These are phyloP conservation scores for Setophaga kirtlandii DNA, from an alignment of 2,113 vertebrate genomes.

Conservation along the genomic window DNA sequence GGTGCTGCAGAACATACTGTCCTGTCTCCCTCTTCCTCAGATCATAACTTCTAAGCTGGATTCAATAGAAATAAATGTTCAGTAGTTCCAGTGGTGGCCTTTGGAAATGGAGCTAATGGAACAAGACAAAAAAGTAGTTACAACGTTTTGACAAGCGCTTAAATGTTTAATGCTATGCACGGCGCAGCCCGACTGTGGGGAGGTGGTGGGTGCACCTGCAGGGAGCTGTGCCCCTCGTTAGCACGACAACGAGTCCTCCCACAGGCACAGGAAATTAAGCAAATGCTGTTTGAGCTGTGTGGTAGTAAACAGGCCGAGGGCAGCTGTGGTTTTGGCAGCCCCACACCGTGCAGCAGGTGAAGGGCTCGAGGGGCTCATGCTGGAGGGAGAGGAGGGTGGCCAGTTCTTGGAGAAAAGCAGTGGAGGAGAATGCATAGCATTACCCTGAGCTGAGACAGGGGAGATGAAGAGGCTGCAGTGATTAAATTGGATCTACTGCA, in stretches of 20 bases:
- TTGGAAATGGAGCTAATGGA: constrained; percentile 57
- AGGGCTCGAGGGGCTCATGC: not conserved
- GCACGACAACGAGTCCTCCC: not conserved
- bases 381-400: not conserved
- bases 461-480: constrained; percentile 55
- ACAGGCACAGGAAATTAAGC: not conserved
- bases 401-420: not conserved
- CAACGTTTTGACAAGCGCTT: constrained; percentile 36
- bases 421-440: not conserved
- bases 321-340: not conserved
- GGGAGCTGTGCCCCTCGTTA: constrained; percentile 10
- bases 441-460: not conserved
- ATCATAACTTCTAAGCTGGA: constrained; percentile 53
- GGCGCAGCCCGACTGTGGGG: not conserved
- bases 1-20: not conserved
- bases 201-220: not conserved
- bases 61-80: constrained; percentile 50
- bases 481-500: constrained; percentile 73
- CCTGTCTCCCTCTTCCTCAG: constrained; percentile 4
- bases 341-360: rapidly evolving
- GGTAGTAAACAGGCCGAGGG: not conserved
- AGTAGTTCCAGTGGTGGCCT: constrained; percentile 49
- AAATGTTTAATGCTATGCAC: not conserved
- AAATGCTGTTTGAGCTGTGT: not conserved
- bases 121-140: constrained; percentile 45